A percentile compares a stretch with the other conserved stretches of the same genome.
Evolutionary conservation across 2,888 invertebrate species (phyloP).

Genomic region (Eristalis tenax): DNA sequence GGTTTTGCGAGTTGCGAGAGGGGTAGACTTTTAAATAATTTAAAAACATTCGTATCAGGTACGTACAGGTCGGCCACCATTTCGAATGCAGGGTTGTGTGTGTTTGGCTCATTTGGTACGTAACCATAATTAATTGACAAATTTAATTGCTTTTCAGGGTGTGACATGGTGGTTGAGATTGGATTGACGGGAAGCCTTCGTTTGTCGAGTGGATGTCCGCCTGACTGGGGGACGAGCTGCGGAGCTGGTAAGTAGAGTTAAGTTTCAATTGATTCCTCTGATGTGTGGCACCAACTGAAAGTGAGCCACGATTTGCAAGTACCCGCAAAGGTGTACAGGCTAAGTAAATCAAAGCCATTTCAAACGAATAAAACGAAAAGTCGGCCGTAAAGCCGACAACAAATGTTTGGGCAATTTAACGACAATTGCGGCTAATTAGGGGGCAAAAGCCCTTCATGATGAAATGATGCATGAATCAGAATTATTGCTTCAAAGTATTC

Average conservation of each 20-base stretch:
- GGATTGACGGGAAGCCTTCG: neutral
- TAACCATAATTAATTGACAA: slow-evolving; percentile 50
- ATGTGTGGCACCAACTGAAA: too few relatives aligned
- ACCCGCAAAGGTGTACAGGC: too few relatives aligned
- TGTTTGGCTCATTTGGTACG: slow-evolving; percentile 49
- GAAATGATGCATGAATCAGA: too few relatives aligned
- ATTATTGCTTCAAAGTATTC: too few relatives aligned
- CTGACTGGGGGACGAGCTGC: neutral
- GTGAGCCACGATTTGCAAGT: too few relatives aligned
- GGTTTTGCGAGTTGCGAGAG: slow-evolving; percentile 16
- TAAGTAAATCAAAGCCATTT: too few relatives aligned
- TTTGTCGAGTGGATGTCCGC: neutral
- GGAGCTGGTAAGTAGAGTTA: neutral
- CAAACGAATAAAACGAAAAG: too few relatives aligned
- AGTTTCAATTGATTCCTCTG: too few relatives aligned
- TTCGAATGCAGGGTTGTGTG: slow-evolving; percentile 14
- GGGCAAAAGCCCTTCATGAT: too few relatives aligned
- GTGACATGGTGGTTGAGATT: neutral
- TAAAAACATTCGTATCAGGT: slow-evolving; percentile 67
- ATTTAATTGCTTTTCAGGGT: slow-evolving; percentile 35
- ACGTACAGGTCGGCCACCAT: slow-evolving; percentile 61
- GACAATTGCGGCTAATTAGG: too few relatives aligned
- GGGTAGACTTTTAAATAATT: slow-evolving; percentile 56
- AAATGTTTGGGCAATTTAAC: too few relatives aligned
- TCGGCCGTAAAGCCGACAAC: too few relatives aligned